Evolutionary conservation across 2,888 invertebrate genomes (phyloP).

Genomic region (Hybos culiciformis): DNA sequence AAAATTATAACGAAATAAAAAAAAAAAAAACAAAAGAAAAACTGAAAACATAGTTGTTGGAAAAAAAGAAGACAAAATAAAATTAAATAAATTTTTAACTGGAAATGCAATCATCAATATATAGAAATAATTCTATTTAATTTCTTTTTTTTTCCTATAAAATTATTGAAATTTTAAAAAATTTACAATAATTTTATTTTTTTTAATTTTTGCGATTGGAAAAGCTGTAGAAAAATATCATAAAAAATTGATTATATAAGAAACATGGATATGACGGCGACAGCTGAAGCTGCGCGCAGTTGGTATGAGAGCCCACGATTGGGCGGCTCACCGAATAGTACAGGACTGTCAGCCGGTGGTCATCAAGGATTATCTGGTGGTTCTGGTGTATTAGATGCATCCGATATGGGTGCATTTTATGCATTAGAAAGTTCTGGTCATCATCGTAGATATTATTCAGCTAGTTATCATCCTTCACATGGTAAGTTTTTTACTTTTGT

Average conservation of each 20-base stretch:
- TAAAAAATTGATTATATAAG: conserved; percentile 3
- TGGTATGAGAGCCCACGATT: conserved; percentile 37
- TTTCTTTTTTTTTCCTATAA: no score
- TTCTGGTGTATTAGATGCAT: conserved; percentile 27
- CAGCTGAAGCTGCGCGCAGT: conserved; percentile 37
- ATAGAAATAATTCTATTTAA: no score
- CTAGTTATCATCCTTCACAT: conserved; percentile 30
- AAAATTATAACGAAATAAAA: no score
- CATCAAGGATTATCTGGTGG: conserved; percentile 29
- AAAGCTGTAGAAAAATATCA: no score
- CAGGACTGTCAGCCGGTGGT: conserved; percentile 29
- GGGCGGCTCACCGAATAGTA: conserved; percentile 34
- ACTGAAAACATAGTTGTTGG: no score
- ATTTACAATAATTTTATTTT: no score
- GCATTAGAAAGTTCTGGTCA: conserved; percentile 35
- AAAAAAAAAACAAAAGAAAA: no score
- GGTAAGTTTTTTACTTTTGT: conserved; percentile 24
- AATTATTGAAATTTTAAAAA: no score
- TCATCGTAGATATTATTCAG: conserved; percentile 36
- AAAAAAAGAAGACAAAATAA: no score
- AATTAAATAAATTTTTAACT: no score
- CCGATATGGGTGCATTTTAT: conserved; percentile 37
- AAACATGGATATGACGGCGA: conserved; percentile 38
- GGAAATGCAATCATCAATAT: no score
- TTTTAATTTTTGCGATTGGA: no score